Base-by-base conservation (phyloP, 2,797 vertebrate genomes). In the Otolemur crassicaudatus region DNA sequence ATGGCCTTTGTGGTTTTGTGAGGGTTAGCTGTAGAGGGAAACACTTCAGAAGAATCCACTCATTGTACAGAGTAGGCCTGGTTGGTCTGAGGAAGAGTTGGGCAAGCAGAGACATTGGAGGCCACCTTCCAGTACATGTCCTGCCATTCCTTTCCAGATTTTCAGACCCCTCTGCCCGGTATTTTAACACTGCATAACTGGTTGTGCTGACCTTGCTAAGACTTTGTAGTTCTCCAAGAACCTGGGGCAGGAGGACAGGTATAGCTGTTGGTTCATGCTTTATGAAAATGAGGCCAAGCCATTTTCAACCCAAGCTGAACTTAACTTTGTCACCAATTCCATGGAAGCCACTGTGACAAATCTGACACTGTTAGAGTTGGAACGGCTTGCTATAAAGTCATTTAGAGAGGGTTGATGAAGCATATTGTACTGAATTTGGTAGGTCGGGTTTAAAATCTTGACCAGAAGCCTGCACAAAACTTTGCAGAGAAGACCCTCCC, bases 361-460 rank as follows among this genome's bases (percentile, higher is more conserved):
- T 49, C 16, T 17, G 14, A 22, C 11, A 49, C 72, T 63, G 73
- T 56, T 27, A 69, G 40, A 89, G 49, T n/a, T 93, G 25, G 31
- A 34, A 11, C 1, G 9, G 16, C 34, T 94, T 75, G 53, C n/a
- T 67, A 20, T 13, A 69, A 77, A 46, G 63, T 12, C 34, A 56
- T 75, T 63, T 93, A 34, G 63, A 77, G 70, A 93, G 3, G 19
- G 31, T 56, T 93, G 65, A n/a, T 22, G 7, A 37, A 53, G 16
- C 4, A 29, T 76, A 19, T 56, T 61, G n/a, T 67, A 69, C n/a
- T n/a, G 16, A 93, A 65, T 77, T 63, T 37, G 31, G 25, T 37
- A 75, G 40, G 56, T 77, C 29, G 56, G 40, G 16, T 34, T 94
- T 56, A 65, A 67, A 79, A 77, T 37, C 29, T 85, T 83, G 56